Evolutionary conservation across 2,888 invertebrate species (phyloP).

Genomic region (Cataglyphis livida): DNA sequence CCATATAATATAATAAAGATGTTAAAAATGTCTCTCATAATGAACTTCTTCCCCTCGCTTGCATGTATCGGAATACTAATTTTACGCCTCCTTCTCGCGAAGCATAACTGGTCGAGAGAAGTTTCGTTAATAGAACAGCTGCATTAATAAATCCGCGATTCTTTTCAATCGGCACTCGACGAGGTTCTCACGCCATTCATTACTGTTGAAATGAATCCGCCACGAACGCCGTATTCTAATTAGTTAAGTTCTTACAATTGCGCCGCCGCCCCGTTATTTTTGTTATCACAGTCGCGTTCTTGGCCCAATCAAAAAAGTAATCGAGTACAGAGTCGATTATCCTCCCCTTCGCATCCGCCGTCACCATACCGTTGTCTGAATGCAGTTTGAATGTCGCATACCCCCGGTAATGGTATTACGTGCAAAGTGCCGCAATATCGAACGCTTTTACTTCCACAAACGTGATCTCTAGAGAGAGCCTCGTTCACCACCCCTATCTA

Average conservation of each 20-base stretch:
- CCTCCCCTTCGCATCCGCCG: conserved; percentile 19
- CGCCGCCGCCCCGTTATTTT: background rate
- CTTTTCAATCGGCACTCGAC: conserved; percentile 28
- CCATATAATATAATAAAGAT: background rate
- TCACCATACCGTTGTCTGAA: conserved; percentile 31
- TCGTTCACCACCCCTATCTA: background rate
- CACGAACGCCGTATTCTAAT: conserved; percentile 7
- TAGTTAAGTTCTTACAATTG: conserved; percentile 5
- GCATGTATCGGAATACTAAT: background rate
- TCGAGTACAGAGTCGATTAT: conserved; percentile 20
- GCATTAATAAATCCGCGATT: conserved; percentile 3
- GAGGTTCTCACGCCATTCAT: background rate
- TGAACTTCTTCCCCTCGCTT: background rate
- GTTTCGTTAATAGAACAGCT: background rate
- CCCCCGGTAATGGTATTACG: conserved; percentile 52
- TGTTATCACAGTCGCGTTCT: conserved; percentile 2
- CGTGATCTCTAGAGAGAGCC: conserved; percentile 17
- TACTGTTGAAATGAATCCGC: conserved; percentile 12
- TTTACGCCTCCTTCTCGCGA: background rate
- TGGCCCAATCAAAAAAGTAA: conserved; percentile 28
- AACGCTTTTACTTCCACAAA: conserved; percentile 41
- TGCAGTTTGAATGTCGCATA: conserved; percentile 22
- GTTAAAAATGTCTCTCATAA: background rate
- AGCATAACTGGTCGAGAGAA: background rate
- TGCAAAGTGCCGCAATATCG: conserved; percentile 56